These are phyloP conservation scores for Bombus cullumanus DNA, from an alignment of 1,140 invertebrate genomes.

Conservation along the genomic window DNA sequence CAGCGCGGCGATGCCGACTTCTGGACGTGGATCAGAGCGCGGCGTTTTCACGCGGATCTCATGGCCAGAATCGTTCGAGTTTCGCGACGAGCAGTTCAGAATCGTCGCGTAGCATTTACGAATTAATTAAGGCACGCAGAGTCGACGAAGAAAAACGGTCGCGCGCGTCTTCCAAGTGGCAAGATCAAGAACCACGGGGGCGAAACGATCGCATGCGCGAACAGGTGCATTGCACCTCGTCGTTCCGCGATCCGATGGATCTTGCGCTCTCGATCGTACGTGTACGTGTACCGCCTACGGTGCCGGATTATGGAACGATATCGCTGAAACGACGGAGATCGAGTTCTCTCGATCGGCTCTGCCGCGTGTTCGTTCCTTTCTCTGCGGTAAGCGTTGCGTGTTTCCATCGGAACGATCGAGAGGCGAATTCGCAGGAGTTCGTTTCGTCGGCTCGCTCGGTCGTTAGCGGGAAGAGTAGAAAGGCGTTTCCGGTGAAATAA, in stretches of 20 bases:
- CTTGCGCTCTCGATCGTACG: conserved; percentile 10
- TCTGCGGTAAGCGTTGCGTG: conserved; percentile 54
- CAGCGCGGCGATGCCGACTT: not conserved
- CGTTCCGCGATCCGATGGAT: conserved; percentile 39
- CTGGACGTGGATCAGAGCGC: not conserved
- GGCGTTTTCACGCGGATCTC: no score
- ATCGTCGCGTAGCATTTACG: not conserved
- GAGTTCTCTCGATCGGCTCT: conserved; percentile 58
- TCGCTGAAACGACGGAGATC: conserved; percentile 64
- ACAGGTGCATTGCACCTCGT: conserved; percentile 58
- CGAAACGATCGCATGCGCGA: conserved; percentile 57
- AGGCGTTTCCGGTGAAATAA: conserved; percentile 64
- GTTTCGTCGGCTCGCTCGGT: conserved; percentile 42
- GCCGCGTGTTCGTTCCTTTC: conserved; percentile 41
- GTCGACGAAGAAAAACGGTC: not conserved
- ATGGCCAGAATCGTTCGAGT: no score
- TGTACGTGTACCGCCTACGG: conserved; percentile 67
- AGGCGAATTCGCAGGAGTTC: conserved; percentile 52
- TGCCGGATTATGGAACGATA: conserved; percentile 67
- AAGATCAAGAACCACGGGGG: conserved; percentile 35
- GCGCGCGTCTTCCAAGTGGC: not conserved
- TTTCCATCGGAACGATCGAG: conserved; percentile 53
- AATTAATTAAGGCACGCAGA: conserved; percentile 17
- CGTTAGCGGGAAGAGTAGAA: conserved; percentile 56
- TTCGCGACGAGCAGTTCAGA: not conserved